Base-by-base conservation (phyloP, 2,113 vertebrate species). In the Albula goreensis region DNA sequence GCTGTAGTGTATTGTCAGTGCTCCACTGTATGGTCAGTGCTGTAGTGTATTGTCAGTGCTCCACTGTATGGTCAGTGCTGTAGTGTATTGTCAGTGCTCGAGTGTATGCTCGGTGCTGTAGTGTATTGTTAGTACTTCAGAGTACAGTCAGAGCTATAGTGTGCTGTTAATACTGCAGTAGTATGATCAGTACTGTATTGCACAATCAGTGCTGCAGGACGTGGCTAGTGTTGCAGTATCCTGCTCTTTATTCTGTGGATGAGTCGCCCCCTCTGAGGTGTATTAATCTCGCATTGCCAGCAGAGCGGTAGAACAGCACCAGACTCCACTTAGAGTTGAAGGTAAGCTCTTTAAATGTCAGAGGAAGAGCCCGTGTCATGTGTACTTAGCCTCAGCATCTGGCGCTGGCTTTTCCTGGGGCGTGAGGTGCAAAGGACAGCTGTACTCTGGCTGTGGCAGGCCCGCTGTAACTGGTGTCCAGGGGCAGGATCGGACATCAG, bases 301-400 rank as follows among this genome's bases (percentile, higher is more conserved):
- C 93, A 96, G 93, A 93, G 92, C 90, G 91, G 93, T 93, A 91
- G 94, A 93, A 95, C 95, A 96, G 31, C 31, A 41, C 31, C 31
- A 41, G 31, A 41, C 93, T 95, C 95, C 95, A 96, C 94, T 90
- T 91, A 88, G 92, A 89, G 92, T 95, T 41, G 31, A 41, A 41
- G 31, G 31, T 41, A 94, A 96, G 95, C 95, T 96, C 91, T 95
- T 93, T 94, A 56, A 56, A 56, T 56, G 53, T 56, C 53, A 56
- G 53, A 91, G 92, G 91, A 89, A 90, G 51, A 92, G 90, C 78
- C 84, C 82, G 50, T 89, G 91, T 88, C 92, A 89, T 90, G 91
- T 81, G 50, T 81, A 50, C 50, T 81, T 81, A 81, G 80, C 80
- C 13, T 51, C 15, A 81, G 80, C 53, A 56, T 56, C 53, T 56